phyloP scores from a whole-genome alignment of 2,797 vertebrate genomes.

The Mormyrus proboscirostris region DNA sequence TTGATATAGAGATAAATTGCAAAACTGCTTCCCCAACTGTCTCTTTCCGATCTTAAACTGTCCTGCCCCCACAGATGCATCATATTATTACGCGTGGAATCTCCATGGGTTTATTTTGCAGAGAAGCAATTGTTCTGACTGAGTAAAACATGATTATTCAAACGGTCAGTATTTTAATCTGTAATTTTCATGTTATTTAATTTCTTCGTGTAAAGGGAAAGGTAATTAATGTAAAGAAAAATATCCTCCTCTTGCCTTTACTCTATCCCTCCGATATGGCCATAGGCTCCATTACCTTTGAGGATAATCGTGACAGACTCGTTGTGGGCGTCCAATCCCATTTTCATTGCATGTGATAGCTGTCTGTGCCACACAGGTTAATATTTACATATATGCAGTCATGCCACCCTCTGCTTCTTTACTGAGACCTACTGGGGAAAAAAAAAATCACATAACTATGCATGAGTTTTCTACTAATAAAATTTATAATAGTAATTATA shows the following conservation, averaged over 20 bases:
- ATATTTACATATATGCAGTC: background rate
- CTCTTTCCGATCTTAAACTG: background rate
- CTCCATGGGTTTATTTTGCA: background rate
- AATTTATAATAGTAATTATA: background rate
- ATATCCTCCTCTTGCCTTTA: background rate
- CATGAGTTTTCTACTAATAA: background rate
- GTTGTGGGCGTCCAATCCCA: background rate
- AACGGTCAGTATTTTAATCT: background rate
- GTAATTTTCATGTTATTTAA: background rate
- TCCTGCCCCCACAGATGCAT: background rate
- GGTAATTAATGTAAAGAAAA: conserved; percentile 10
- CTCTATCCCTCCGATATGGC: background rate
- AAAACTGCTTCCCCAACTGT: background rate
- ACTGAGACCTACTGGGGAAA: background rate
- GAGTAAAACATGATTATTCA: background rate
- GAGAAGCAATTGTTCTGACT: background rate
- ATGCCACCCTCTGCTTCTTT: background rate
- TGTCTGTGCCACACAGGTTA: background rate
- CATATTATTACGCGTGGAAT: background rate
- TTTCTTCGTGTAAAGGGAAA: background rate
- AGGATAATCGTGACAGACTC: background rate
- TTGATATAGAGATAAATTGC: background rate
- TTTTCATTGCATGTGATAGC: background rate
- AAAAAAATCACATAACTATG: background rate
- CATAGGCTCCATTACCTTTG: background rate